Evolutionary conservation across 2,113 vertebrate species (phyloP), one percentile per base, ranked within the genome.

Genomic region (Seriola dumerili): DNA sequence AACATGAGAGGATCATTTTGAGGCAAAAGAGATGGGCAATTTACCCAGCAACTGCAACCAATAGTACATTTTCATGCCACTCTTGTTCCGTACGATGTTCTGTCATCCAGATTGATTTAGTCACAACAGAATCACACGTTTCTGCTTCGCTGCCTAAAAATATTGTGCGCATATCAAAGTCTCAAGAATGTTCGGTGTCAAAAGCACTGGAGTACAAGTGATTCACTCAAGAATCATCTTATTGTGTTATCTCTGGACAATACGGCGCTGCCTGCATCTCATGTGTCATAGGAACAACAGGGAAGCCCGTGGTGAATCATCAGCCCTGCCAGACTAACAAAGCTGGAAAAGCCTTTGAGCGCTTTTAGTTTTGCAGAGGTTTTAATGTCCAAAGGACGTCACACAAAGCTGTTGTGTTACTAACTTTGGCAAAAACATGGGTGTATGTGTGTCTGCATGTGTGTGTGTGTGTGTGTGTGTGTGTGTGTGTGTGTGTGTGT

Each of bases 241-340:
- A 73, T 76, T 85, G 81, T 76, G 81, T 72, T 89, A 83, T 85
- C 79, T 80, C 63, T 73, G 84, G 84, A 90, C 82, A 89, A 62
- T 64, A 59, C 42, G 52, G 75, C 25, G 36, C 78, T 77, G 85
- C 69, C 85, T 72, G 75, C 34, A 68, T 90, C 79, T 73, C 36
- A 52, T 89, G 85, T 93, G 83, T 90, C 88, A 85, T 4, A 57
- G 40, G 48, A 80, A 76, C 63, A 89, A 84, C 73, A 73, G 82
- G 76, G 73, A 87, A 76, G 84, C 72, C 85, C 68, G 40, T 59
- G 59, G 81, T 92, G 89, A 93, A 75, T 92, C 90, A 92, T 72
- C 78, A 67, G 65, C 32, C 3, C 66, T 81, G 80, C 36, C 69
- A 83, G 68, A 77, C 54, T 12, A 38, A 9, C 52, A 61, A 21